These are phyloP conservation scores for Meloe dianella DNA, from an alignment of 2,888 invertebrate species.

Conservation along the genomic window DNA sequence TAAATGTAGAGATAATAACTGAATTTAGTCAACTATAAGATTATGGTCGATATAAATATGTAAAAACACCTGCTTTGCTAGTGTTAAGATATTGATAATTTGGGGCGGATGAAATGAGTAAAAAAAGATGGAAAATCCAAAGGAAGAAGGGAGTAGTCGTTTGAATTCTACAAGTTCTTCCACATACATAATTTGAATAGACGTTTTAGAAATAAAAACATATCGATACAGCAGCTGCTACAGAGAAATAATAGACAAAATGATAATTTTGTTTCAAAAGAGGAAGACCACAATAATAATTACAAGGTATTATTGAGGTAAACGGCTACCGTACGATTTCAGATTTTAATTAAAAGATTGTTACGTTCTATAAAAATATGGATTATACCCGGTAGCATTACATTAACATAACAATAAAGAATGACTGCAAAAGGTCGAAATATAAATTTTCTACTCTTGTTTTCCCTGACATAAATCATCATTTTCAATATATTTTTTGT, in stretches of 20 bases:
- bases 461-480: too few relatives aligned
- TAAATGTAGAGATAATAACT: constrained; percentile 18
- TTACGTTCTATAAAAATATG: neutral
- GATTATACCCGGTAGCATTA: too few relatives aligned
- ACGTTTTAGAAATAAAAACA: neutral
- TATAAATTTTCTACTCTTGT: too few relatives aligned
- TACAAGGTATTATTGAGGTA: neutral
- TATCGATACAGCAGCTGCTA: constrained; percentile 1
- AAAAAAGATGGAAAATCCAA: neutral
- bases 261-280: neutral
- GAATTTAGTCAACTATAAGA: constrained; percentile 18
- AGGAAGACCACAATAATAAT: neutral
- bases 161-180: neutral
- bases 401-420: too few relatives aligned
- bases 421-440: too few relatives aligned
- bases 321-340: neutral
- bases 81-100: constrained; percentile 3
- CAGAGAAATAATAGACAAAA: neutral
- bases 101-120: neutral
- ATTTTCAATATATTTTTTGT: too few relatives aligned
- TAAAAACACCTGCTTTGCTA: neutral
- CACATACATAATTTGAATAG: neutral
- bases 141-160: neutral
- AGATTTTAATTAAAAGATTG: neutral
- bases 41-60: neutral